Percentiles rank a stretch among this genome's conserved stretches.
Conservation (phyloP, 2,888 invertebrate species). For the Serripes groenlandicus region DNA sequence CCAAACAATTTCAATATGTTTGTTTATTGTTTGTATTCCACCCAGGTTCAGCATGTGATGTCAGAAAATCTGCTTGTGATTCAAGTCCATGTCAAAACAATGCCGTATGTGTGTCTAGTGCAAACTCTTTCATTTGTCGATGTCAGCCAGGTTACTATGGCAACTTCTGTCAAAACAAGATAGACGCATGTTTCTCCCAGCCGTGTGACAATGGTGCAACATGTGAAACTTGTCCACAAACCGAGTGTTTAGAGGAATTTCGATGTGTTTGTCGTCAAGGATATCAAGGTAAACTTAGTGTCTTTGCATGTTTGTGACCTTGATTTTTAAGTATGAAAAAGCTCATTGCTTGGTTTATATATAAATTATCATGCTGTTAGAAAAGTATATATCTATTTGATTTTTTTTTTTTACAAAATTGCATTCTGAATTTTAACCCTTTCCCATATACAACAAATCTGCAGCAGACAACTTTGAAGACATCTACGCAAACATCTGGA, state of each 20-base stretch:
- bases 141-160: conserved; percentile 99
- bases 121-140: conserved; percentile 91
- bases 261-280: conserved; percentile 48
- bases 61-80: conserved; percentile 73
- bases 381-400: too few relatives aligned
- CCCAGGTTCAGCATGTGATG: conserved; percentile 85
- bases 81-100: conserved; percentile 79
- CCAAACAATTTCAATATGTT: too few relatives aligned
- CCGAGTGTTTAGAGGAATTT: conserved; percentile 41
- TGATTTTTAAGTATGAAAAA: too few relatives aligned
- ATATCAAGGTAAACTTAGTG: conserved; percentile 47
- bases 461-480: too few relatives aligned
- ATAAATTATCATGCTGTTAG: too few relatives aligned
- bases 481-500: too few relatives aligned
- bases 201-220: conserved; percentile 96
- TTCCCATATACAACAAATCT: too few relatives aligned
- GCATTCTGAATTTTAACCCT: too few relatives aligned
- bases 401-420: too few relatives aligned
- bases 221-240: conserved; percentile 89
- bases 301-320: too few relatives aligned
- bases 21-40: neutral
- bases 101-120: conserved; percentile 65
- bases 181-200: conserved; percentile 99
- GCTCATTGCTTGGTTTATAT: too few relatives aligned
- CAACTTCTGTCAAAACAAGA: conserved; percentile 96